These are phyloP conservation scores for Capra hircus DNA, from an alignment of 2,113 vertebrate species.

Conservation along the genomic window DNA sequence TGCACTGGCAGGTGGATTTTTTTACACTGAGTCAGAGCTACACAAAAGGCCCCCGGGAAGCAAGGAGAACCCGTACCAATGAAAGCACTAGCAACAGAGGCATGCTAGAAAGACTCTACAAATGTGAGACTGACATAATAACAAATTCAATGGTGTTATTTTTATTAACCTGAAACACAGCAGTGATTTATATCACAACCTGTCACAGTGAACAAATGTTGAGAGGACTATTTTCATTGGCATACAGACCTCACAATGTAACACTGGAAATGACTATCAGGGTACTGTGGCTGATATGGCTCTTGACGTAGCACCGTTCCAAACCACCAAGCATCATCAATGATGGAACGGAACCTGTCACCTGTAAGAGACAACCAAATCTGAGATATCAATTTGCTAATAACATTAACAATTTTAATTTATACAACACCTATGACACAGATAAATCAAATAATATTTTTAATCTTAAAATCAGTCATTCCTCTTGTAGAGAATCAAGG, in stretches of 20 bases:
- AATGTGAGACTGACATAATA: neutral
- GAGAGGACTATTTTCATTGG: neutral
- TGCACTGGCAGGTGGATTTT: neutral
- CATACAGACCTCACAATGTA: conserved; percentile 93
- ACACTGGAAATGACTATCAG: conserved; percentile 98
- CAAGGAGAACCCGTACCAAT: neutral
- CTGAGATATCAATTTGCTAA: neutral
- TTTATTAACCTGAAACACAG: neutral
- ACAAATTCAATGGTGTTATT: neutral
- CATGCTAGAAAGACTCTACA: neutral
- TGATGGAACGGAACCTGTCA: conserved; percentile 95
- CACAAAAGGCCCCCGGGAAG: neutral
- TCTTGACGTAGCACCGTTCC: conserved; percentile 96
- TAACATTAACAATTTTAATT: neutral
- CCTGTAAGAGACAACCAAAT: conserved; percentile 76
- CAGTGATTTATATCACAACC: neutral
- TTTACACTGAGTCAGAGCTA: neutral
- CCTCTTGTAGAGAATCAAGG: neutral
- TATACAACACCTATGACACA: neutral
- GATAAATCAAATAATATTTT: neutral
- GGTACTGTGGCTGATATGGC: conserved; percentile 92
- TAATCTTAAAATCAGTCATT: neutral
- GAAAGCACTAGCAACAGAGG: neutral
- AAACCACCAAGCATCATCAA: conserved; percentile 99
- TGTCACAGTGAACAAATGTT: neutral